Evolutionary conservation across 2,797 vertebrate species (phyloP), one percentile per base, ranked within the genome.

Genomic region (Helicolenus hilgendorfi): DNA sequence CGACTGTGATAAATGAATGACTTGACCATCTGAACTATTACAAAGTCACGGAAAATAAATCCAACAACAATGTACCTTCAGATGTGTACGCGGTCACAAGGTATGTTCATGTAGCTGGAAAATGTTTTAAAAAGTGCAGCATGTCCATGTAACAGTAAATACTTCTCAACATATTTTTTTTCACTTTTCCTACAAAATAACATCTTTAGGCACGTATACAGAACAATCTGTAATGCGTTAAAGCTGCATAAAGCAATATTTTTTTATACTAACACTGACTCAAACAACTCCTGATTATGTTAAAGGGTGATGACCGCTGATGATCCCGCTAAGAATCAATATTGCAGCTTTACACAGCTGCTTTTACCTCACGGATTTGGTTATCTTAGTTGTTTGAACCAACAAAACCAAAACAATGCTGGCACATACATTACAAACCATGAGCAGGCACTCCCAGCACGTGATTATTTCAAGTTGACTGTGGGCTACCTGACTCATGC

Each of bases 171-270:
- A 76, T 82, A 38, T 81, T 81, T 81, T 81, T 73, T 76, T 56
- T 55, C 31, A 53, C 63, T 74, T 91, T 85, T 84, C 27, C 60
- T 78, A 92, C 27, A 91, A 94, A 95, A 93, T 73, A 53, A 90
- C 91, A 95, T 86, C 26, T 88, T 94, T 90, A 95, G 95, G 91
- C 94, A 97, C 91, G 63, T 88, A 90, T 82, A 94, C 79, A 93
- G 83, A 95, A 92, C 72, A 92, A 94, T 91, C 85, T 88, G 80
- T 85, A 86, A 89, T 93, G 79, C 84, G 81, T 86, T 88, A 91
- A 89, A 85, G 84, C 91, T 92, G 94, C 91, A 90, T 86, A 15
- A 90, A 90, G 91, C 85, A 90, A 88, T 71, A 65, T 56, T 22
- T 13, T 67, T 65, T 71, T 15, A 76, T 38, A 60, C 29, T 24